phyloP scores from a whole-genome alignment of 2,888 invertebrate species.

The Apodemia zela region DNA sequence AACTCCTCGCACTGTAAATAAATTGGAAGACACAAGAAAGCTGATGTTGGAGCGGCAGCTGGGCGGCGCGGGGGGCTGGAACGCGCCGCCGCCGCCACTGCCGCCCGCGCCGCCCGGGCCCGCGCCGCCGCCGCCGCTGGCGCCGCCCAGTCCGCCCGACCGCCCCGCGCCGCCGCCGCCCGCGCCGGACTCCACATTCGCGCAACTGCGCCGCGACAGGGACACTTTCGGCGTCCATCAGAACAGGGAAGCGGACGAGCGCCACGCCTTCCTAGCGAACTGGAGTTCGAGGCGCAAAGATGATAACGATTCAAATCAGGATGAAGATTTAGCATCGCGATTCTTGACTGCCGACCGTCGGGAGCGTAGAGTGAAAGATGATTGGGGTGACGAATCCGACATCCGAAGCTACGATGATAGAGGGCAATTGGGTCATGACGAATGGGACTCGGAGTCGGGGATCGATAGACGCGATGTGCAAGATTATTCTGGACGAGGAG shows the following conservation, averaged over 20 bases:
- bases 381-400: constrained; percentile 71
- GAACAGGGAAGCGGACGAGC: constrained; percentile 79
- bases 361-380: constrained; percentile 53
- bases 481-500: constrained; percentile 66
- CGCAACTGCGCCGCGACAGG: constrained; percentile 84
- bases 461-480: constrained; percentile 56
- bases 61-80: constrained; percentile 83
- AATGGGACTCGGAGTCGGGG: constrained; percentile 74
- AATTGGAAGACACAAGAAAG: constrained; percentile 92
- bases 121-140: constrained; percentile 82
- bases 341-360: constrained; percentile 66
- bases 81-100: constrained; percentile 84
- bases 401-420: constrained; percentile 55
- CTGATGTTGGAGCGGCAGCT: constrained; percentile 92
- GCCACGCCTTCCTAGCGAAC: constrained; percentile 74
- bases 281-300: constrained; percentile 71
- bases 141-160: constrained; percentile 78
- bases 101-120: constrained; percentile 82
- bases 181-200: constrained; percentile 80
- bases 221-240: constrained; percentile 88
- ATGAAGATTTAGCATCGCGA: constrained; percentile 65
- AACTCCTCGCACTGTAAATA: constrained; percentile 86
- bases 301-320: constrained; percentile 56
- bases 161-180: constrained; percentile 81
- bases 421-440: constrained; percentile 58